A percentile compares a stretch with the other conserved stretches of the same genome.
Evolutionary conservation across 2,888 invertebrate species (phyloP).

Genomic region (Thereva unica): DNA sequence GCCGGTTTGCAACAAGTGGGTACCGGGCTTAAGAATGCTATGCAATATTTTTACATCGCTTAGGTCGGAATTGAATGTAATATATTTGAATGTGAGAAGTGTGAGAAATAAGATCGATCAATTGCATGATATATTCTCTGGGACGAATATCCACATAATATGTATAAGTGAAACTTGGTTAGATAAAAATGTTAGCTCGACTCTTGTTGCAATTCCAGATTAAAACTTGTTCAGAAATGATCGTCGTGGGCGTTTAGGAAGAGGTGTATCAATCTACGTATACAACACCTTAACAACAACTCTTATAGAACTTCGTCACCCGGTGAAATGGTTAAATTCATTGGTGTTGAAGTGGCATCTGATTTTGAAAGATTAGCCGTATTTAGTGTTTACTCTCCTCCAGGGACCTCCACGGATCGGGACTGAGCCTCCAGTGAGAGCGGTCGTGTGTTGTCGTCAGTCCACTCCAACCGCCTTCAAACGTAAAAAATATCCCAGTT

Average conservation of each 20-base stretch:
- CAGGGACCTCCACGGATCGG: too few relatives aligned
- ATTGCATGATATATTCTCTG: neutral
- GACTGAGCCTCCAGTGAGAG: too few relatives aligned
- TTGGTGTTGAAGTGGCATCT: too few relatives aligned
- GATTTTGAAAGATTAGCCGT: neutral
- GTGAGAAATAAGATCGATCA: neutral
- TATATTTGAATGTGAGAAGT: slow-evolving; percentile 7
- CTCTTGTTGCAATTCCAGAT: neutral
- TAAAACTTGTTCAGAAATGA: neutral
- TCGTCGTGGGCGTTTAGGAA: neutral
- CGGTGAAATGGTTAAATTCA: neutral
- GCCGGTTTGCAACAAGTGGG: too few relatives aligned
- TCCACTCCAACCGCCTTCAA: too few relatives aligned
- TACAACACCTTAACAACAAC: neutral
- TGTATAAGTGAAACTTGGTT: neutral
- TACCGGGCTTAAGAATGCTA: slow-evolving; percentile 3
- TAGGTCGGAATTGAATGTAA: neutral
- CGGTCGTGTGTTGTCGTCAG: too few relatives aligned
- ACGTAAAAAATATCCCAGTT: too few relatives aligned
- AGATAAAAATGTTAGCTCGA: neutral
- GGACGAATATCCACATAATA: neutral
- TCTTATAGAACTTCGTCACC: neutral
- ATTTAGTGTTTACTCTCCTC: too few relatives aligned
- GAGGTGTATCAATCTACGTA: neutral
- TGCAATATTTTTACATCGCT: neutral